phyloP scores from a whole-genome alignment of 1,140 invertebrate genomes.

The Paralvinella palmiformis region DNA sequence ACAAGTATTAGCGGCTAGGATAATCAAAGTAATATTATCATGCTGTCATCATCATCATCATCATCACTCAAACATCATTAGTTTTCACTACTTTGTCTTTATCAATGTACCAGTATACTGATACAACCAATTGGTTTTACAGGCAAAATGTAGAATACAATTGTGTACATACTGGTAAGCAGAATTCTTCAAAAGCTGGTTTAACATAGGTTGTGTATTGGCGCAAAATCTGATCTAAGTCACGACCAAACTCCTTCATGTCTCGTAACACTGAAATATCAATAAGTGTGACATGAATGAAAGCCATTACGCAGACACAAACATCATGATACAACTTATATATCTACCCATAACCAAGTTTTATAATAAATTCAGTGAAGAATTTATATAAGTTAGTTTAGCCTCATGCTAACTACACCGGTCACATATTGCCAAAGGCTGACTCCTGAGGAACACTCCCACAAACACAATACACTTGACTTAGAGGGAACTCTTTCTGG shows the following conservation, averaged over 20 bases:
- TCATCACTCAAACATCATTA: not conserved
- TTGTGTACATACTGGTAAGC: slow-evolving; percentile 70
- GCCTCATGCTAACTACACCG: not conserved
- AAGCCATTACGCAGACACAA: too few species aligned
- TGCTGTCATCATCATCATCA: too few species aligned
- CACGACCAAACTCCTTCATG: slow-evolving; percentile 86
- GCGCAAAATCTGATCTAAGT: slow-evolving; percentile 87
- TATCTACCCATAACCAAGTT: too few species aligned
- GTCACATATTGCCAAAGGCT: not conserved
- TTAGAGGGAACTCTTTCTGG: too few species aligned
- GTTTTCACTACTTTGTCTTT: not conserved
- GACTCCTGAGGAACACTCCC: not conserved
- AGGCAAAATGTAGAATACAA: not conserved
- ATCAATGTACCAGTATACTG: not conserved
- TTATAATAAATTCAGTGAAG: too few species aligned
- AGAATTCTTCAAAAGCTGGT: slow-evolving; percentile 99
- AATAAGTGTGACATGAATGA: too few species aligned
- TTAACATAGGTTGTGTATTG: slow-evolving; percentile 98
- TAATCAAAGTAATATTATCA: too few species aligned
- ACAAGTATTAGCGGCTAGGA: too few species aligned
- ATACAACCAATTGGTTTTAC: not conserved
- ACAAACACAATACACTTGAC: too few species aligned
- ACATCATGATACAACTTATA: too few species aligned
- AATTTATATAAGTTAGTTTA: not conserved
- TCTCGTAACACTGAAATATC: slow-evolving; percentile 83